phyloP scores from a whole-genome alignment of 2,888 invertebrate genomes.

The Eugnorisma glareosa region DNA sequence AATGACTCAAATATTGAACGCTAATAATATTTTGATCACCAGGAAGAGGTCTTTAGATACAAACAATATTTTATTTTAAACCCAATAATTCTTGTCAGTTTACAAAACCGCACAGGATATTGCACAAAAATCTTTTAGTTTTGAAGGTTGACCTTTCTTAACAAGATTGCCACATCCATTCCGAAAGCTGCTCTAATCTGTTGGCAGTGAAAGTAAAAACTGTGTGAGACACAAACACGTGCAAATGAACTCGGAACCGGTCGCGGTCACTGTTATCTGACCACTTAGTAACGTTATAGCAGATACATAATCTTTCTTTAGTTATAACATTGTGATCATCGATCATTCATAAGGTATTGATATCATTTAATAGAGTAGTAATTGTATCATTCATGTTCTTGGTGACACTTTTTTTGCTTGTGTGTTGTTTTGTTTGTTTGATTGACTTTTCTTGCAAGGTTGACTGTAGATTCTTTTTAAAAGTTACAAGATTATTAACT shows the following conservation, averaged over 20 bases:
- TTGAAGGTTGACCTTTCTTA: conserved; percentile 47
- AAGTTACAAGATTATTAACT: background rate
- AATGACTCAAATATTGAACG: background rate
- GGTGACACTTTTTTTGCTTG: background rate
- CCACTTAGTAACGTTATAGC: conserved; percentile 12
- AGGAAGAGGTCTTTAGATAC: background rate
- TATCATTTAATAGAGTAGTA: background rate
- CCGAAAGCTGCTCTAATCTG: conserved; percentile 39
- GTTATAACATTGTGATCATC: background rate
- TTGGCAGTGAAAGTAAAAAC: conserved; percentile 65
- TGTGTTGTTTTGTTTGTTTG: background rate
- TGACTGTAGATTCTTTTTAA: too few relatives aligned
- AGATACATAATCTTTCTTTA: conserved; percentile 20
- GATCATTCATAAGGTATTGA: background rate
- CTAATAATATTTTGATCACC: background rate
- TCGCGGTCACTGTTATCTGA: conserved; percentile 49
- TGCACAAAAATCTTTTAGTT: conserved; percentile 37
- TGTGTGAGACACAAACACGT: conserved; percentile 31
- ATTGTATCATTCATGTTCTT: background rate
- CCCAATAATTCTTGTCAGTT: background rate
- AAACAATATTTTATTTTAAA: background rate
- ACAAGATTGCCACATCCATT: conserved; percentile 54
- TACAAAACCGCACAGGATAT: conserved; percentile 29
- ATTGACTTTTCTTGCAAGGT: background rate
- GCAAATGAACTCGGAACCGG: conserved; percentile 61